These are phyloP conservation scores for Idaea biselata DNA, from an alignment of 2,888 invertebrate genomes.

Conservation along the genomic window DNA sequence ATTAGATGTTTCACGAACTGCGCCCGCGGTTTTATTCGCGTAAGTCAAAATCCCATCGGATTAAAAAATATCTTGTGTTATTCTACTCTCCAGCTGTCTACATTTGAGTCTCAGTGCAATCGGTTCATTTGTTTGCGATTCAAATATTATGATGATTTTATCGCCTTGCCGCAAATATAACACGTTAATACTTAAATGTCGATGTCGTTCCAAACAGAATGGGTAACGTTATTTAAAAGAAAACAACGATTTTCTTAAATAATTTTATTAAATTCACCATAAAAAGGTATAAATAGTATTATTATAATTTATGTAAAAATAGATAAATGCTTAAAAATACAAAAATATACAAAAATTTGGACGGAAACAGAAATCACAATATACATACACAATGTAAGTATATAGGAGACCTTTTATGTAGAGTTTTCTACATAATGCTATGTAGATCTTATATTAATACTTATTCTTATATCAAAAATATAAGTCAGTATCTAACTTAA, in stretches of 20 bases:
- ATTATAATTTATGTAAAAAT: slow-evolving; percentile 50
- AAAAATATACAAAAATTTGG: slow-evolving; percentile 40
- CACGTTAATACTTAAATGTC: no score
- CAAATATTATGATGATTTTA: no score
- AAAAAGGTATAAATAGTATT: slow-evolving; percentile 50
- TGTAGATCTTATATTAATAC: slow-evolving; percentile 41
- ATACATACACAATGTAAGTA: slow-evolving; percentile 71
- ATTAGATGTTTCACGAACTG: no score
- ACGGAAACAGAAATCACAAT: slow-evolving; percentile 66
- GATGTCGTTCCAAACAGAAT: no score
- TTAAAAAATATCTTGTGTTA: no score
- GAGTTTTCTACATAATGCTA: slow-evolving; percentile 56
- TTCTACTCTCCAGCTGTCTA: no score
- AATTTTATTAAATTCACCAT: slow-evolving; percentile 30
- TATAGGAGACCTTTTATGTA: slow-evolving; percentile 37
- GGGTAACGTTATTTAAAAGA: not conserved
- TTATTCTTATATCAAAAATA: slow-evolving; percentile 25
- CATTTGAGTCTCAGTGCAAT: no score
- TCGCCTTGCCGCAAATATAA: no score
- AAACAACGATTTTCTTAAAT: slow-evolving; percentile 15
- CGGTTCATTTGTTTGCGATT: no score
- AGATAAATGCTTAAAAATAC: slow-evolving; percentile 43
- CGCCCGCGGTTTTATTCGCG: no score
- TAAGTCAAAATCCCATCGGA: no score
- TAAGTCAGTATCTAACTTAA: not conserved